Evolutionary conservation across 2,113 vertebrate species (phyloP).

Genomic region (Dasyornis broadbenti): DNA sequence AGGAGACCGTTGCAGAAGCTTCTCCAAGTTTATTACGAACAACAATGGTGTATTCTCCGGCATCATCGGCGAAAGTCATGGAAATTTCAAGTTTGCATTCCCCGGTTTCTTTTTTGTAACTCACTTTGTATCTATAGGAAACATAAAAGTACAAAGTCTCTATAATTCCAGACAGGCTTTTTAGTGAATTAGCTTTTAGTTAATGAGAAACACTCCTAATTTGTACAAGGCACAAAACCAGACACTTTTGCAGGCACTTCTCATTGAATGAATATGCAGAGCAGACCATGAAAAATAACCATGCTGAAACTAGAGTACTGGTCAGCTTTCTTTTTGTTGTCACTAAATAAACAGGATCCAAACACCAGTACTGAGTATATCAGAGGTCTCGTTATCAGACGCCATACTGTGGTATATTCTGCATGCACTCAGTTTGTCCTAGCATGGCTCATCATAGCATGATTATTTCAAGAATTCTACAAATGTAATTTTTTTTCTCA

Average conservation of each 20-base stretch:
- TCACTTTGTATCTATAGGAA: slow-evolving; percentile 86
- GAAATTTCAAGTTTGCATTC: slow-evolving; percentile 94
- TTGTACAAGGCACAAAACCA: background rate
- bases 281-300: background rate
- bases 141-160: background rate
- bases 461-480: background rate
- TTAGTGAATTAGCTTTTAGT: background rate
- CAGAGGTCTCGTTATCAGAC: background rate
- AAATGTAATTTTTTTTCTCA: background rate
- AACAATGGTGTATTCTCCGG: slow-evolving; percentile 92
- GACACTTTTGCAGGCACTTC: background rate
- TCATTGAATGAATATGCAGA: background rate
- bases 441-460: background rate
- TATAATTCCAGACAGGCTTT: background rate
- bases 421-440: background rate
- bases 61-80: slow-evolving; percentile 95
- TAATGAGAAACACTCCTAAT: background rate
- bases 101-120: slow-evolving; percentile 90
- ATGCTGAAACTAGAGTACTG: background rate
- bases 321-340: background rate
- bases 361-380: background rate
- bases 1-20: slow-evolving; percentile 83
- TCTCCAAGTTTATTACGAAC: slow-evolving; percentile 89
- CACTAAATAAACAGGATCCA: background rate
- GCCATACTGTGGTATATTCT: background rate